A percentile compares a stretch with the other conserved stretches of the same genome.
Evolutionary conservation across 2,888 invertebrate genomes (phyloP).

Genomic region (Rhagophthalmus giganteus): DNA sequence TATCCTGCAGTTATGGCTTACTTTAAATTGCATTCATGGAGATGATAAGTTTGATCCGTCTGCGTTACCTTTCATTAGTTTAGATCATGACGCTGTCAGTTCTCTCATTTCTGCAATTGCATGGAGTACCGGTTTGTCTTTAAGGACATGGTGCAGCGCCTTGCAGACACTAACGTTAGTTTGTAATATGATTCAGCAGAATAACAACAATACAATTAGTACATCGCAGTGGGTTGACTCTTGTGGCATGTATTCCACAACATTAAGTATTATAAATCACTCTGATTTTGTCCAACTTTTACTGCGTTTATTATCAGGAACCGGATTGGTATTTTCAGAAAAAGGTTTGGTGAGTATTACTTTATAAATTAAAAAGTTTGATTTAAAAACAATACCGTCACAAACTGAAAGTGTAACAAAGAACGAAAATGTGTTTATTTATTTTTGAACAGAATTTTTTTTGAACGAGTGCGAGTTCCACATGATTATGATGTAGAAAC

Average conservation of each 20-base stretch:
- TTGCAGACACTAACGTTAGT: slow-evolving; percentile 76
- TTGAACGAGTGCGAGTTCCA: too few relatives aligned
- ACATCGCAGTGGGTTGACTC: slow-evolving; percentile 37
- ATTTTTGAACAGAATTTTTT: too few relatives aligned
- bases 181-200: slow-evolving; percentile 62
- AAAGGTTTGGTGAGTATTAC: slow-evolving; percentile 59
- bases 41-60: slow-evolving; percentile 62
- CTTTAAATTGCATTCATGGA: slow-evolving; percentile 66
- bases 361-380: too few relatives aligned
- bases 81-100: slow-evolving; percentile 67
- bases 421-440: too few relatives aligned
- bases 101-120: slow-evolving; percentile 68
- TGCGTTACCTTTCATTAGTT: slow-evolving; percentile 65
- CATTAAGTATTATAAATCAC: slow-evolving; percentile 66
- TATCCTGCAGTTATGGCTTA: slow-evolving; percentile 84
- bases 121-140: slow-evolving; percentile 68
- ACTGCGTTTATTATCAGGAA: slow-evolving; percentile 68
- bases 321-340: slow-evolving; percentile 60
- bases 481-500: too few relatives aligned
- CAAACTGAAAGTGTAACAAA: too few relatives aligned
- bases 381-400: too few relatives aligned
- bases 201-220: slow-evolving; percentile 24
- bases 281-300: slow-evolving; percentile 69
- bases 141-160: slow-evolving; percentile 78
- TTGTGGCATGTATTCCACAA: slow-evolving; percentile 60